phyloP scores from a whole-genome alignment of 2,888 invertebrate species.

The Digitonthophagus gazella region DNA sequence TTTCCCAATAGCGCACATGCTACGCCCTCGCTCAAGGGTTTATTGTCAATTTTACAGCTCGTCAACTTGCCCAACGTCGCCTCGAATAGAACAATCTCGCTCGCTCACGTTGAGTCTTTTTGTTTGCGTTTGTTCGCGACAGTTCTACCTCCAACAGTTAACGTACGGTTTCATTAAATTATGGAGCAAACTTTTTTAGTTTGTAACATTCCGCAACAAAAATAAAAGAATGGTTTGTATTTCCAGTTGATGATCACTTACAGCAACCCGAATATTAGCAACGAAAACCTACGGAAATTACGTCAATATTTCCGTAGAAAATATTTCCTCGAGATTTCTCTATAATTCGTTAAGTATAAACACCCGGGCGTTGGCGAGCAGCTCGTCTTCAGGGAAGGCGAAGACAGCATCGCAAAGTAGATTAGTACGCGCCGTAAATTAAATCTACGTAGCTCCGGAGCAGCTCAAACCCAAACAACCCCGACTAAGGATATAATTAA shows the following conservation, averaged over 20 bases:
- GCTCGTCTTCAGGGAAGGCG: background rate
- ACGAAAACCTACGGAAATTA: background rate
- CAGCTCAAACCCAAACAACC: background rate
- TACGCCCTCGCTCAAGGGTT: background rate
- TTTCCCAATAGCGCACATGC: background rate
- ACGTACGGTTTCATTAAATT: too few relatives aligned
- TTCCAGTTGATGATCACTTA: too few relatives aligned
- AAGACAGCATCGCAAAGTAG: background rate
- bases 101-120: background rate
- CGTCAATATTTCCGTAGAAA: background rate
- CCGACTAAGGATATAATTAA: background rate
- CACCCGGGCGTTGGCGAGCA: background rate
- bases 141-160: background rate
- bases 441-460: background rate
- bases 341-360: background rate
- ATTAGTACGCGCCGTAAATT: background rate
- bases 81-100: background rate
- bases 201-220: too few relatives aligned
- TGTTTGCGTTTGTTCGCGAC: background rate
- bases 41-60: slow-evolving; percentile 16
- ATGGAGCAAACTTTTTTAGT: too few relatives aligned
- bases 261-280: too few relatives aligned
- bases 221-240: too few relatives aligned
- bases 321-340: background rate
- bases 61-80: slow-evolving; percentile 8